Evolutionary conservation across 2,797 vertebrate species (phyloP).

Genomic region (Periophthalmus magnuspinnatus): DNA sequence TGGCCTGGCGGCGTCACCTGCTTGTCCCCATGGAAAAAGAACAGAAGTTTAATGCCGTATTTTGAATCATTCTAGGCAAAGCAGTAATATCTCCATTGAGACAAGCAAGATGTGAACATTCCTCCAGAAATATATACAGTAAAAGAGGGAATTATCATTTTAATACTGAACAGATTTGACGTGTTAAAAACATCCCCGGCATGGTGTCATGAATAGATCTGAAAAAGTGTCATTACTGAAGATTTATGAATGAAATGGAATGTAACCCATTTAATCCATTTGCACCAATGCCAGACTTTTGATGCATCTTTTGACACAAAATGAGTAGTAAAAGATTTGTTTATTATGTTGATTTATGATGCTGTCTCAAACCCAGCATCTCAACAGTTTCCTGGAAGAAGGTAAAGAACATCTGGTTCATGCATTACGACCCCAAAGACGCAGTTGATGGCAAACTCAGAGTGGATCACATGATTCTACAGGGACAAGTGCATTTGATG

Average conservation of each 20-base stretch:
- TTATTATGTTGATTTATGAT: conserved; percentile 32
- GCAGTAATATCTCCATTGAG: no score
- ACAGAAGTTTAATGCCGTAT: no score
- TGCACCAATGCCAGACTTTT: background rate
- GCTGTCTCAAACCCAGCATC: conserved; percentile 39
- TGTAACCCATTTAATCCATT: background rate
- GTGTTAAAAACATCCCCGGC: background rate
- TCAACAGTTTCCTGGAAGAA: conserved; percentile 47
- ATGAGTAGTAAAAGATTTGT: conserved; percentile 33
- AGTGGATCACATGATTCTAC: conserved; percentile 36
- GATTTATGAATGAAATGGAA: background rate
- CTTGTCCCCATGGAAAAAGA: no score
- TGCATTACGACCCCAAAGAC: conserved; percentile 47
- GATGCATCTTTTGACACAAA: conserved; percentile 24
- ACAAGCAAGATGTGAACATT: no score
- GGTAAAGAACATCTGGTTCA: conserved; percentile 61
- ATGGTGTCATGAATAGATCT: background rate
- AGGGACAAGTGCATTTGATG: conserved; percentile 51
- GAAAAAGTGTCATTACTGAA: background rate
- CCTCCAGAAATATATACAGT: no score
- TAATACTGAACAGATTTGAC: background rate
- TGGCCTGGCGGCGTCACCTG: no score
- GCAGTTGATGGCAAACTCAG: conserved; percentile 61
- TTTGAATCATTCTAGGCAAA: no score
- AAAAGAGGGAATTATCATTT: background rate